A percentile compares a stretch with the other conserved stretches of the same genome.
Conservation (phyloP, 2,113 vertebrate genomes). For the Romanogobio albipinnatus region DNA sequence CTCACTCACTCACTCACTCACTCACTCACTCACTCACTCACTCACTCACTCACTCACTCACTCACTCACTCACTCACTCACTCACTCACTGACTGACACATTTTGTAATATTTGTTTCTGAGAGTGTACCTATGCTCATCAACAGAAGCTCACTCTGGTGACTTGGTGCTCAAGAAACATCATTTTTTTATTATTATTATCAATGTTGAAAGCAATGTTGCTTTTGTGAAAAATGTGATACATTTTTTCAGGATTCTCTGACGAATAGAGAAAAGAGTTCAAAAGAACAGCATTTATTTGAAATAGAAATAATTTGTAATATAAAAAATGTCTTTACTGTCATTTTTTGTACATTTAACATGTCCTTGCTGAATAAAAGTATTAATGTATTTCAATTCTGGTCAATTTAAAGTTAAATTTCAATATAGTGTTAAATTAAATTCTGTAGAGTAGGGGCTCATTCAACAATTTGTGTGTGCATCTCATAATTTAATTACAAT, state of each 20-base stretch:
- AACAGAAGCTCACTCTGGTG: no score
- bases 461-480: background rate
- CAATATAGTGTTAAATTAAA: background rate
- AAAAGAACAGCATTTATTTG: no score
- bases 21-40: no score
- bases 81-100: no score
- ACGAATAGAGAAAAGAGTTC: no score
- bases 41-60: no score
- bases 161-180: background rate
- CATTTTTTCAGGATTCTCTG: no score
- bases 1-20: no score
- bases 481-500: background rate
- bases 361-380: background rate
- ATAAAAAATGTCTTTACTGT: background rate
- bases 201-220: background rate
- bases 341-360: background rate
- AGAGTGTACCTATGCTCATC: no score
- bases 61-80: no score
- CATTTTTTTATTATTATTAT: background rate
- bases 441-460: background rate
- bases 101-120: no score
- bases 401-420: background rate
- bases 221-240: background rate
- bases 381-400: background rate
- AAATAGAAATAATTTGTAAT: no score